A percentile compares a stretch with the other conserved stretches of the same genome.
Evolutionary conservation across 2,888 invertebrate species (phyloP).

Genomic region (Andrena haemorrhoa): DNA sequence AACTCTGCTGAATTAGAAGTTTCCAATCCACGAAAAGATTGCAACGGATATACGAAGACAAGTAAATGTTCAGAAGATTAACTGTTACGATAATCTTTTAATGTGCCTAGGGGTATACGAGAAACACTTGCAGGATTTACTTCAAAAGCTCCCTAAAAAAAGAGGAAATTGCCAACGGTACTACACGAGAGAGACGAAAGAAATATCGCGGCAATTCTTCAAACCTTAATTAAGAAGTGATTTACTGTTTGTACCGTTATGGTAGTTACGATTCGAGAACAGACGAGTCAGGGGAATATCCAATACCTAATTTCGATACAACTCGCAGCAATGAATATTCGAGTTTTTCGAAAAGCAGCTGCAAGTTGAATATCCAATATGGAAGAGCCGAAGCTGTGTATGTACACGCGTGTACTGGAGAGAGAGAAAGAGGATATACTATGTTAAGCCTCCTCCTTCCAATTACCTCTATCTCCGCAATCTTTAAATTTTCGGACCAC

Average conservation of each 20-base stretch:
- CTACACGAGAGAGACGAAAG: neutral
- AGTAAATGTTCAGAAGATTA: no score
- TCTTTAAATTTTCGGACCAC: conserved; percentile 58
- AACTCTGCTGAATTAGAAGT: no score
- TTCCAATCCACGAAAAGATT: no score
- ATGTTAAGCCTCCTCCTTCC: conserved; percentile 19
- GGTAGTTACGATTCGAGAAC: neutral
- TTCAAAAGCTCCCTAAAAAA: no score
- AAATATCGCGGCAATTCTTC: neutral
- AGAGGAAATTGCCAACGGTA: neutral
- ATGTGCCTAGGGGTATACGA: no score
- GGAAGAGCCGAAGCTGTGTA: no score
- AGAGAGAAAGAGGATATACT: neutral
- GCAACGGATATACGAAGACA: no score
- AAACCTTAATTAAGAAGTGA: neutral
- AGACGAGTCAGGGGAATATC: neutral
- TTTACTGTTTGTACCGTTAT: neutral
- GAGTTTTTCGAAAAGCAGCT: neutral
- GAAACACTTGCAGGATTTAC: no score
- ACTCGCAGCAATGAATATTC: neutral
- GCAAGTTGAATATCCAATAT: no score
- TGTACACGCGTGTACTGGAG: neutral
- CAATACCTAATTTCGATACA: neutral
- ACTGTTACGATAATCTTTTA: no score
- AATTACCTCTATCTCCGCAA: conserved; percentile 46